Conservation (phyloP, 2,113 vertebrate genomes). For the Excalfactoria chinensis region DNA sequence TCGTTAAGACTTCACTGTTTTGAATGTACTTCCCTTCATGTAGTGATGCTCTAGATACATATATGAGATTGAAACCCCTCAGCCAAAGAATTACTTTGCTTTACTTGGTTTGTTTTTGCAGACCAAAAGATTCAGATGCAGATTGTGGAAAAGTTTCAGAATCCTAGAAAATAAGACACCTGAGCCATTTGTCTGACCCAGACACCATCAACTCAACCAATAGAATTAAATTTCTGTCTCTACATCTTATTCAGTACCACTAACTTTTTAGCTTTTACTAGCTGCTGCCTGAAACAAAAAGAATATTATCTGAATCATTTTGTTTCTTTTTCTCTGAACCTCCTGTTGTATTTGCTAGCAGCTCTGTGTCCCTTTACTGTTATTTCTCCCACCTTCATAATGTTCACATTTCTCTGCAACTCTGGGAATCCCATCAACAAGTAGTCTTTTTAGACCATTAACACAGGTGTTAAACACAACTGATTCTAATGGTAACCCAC, state of each 20-base stretch:
- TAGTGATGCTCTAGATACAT: neutral
- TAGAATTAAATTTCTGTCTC: neutral
- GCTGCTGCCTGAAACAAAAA: neutral
- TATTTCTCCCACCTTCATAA: neutral
- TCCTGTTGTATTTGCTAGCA: neutral
- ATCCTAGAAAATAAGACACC: neutral
- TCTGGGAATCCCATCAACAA: neutral
- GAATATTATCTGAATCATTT: neutral
- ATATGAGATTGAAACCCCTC: neutral
- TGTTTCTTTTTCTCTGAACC: neutral
- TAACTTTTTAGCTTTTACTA: neutral
- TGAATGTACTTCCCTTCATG: neutral
- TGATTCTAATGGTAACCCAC: neutral
- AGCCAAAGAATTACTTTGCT: neutral
- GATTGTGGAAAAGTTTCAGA: neutral
- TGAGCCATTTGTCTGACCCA: neutral
- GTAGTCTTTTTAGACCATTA: neutral
- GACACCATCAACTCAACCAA: neutral
- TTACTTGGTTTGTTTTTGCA: neutral
- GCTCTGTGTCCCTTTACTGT: neutral
- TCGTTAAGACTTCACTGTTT: neutral
- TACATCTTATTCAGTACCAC: neutral
- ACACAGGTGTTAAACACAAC: neutral
- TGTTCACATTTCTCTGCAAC: neutral
- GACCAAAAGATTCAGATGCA: neutral